These are phyloP conservation scores for Nannospalax galili DNA, from an alignment of 2,113 vertebrate species.

Conservation along the genomic window DNA sequence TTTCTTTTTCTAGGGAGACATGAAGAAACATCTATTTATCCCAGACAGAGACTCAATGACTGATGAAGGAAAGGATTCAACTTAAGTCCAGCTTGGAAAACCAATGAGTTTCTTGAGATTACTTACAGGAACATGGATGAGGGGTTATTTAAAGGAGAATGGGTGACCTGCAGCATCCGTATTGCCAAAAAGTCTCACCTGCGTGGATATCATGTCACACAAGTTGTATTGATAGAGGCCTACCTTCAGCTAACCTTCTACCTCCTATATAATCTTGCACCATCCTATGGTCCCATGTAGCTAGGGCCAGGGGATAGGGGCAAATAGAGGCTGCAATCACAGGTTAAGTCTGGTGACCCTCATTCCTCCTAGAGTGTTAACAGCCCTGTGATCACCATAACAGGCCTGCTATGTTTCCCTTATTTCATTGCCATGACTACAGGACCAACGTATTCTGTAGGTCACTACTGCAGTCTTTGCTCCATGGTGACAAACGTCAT, in stretches of 20 bases:
- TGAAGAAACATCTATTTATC: not conserved
- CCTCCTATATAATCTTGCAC: not conserved
- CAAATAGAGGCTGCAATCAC: not conserved
- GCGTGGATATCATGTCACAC: not conserved
- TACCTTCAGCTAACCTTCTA: not conserved
- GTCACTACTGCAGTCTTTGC: not conserved
- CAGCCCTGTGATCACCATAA: not conserved
- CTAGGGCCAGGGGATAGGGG: too few relatives aligned
- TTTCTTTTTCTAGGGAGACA: not conserved
- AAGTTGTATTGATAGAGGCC: not conserved
- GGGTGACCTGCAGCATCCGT: not conserved
- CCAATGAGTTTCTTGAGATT: not conserved
- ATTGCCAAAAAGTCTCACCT: not conserved
- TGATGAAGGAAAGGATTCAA: not conserved
- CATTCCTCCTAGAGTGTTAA: not conserved
- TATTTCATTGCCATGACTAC: not conserved
- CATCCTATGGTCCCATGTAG: too few relatives aligned
- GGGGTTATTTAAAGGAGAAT: not conserved
- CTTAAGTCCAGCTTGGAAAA: not conserved
- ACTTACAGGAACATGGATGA: not conserved
- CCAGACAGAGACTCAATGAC: not conserved
- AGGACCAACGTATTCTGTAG: not conserved
- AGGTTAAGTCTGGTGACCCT: not conserved
- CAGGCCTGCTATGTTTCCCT: not conserved
- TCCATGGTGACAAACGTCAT: not conserved